These are phyloP conservation scores for Channallabes apus DNA, from an alignment of 2,797 vertebrate species.

Conservation along the genomic window DNA sequence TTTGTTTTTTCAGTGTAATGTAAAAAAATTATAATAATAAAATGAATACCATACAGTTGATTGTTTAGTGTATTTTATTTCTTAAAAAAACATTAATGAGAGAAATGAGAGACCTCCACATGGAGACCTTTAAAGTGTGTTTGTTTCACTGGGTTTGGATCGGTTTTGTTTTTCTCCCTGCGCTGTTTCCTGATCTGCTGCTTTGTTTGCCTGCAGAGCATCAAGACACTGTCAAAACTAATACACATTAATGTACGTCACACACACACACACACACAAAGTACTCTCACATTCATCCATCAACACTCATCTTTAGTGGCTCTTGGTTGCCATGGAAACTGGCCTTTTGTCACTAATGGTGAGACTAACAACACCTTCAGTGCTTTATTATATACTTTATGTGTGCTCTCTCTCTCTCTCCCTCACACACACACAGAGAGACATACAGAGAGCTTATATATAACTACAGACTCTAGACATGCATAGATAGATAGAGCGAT, in stretches of 20 bases:
- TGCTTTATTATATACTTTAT: slow-evolving; percentile 4
- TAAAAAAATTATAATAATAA: not conserved
- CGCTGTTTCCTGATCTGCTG: slow-evolving; percentile 13
- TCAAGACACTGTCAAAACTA: slow-evolving; percentile 45
- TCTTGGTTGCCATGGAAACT: slow-evolving; percentile 88
- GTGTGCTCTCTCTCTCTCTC: not conserved
- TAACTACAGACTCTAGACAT: not conserved
- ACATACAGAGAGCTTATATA: not conserved
- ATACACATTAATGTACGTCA: slow-evolving; percentile 38
- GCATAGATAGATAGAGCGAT: not conserved
- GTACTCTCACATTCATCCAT: slow-evolving; percentile 79
- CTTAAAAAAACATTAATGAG: no score
- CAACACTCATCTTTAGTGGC: slow-evolving; percentile 86
- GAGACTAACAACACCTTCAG: slow-evolving; percentile 20
- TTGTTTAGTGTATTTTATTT: not conserved
- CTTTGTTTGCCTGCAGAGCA: slow-evolving; percentile 34
- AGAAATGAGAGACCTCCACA: no score
- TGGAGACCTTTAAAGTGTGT: no score
- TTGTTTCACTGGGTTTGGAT: not conserved
- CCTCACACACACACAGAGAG: not conserved
- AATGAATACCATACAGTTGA: not conserved
- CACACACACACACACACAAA: not conserved
- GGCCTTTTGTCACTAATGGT: slow-evolving; percentile 70
- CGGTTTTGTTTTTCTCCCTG: slow-evolving; percentile 10
- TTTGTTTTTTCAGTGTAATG: not conserved